These are phyloP conservation scores for Scaptomyza reducta DNA, from an alignment of 2,888 invertebrate genomes.

Conservation along the genomic window DNA sequence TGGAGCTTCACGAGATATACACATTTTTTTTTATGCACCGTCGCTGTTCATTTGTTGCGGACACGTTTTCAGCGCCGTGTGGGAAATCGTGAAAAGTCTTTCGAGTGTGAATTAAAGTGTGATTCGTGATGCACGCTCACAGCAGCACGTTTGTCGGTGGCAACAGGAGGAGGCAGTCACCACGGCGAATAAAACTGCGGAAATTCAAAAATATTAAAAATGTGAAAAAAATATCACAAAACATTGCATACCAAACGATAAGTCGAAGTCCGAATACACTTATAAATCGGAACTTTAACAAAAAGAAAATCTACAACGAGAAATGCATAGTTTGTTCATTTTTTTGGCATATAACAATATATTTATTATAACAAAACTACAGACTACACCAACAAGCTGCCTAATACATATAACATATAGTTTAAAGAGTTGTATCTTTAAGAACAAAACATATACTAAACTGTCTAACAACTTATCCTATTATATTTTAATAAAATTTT, in stretches of 20 bases:
- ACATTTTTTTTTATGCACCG: slow-evolving; percentile 51
- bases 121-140: slow-evolving; percentile 65
- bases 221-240: slow-evolving; percentile 8
- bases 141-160: slow-evolving; percentile 42
- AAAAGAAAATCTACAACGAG: too few species aligned
- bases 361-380: too few species aligned
- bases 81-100: slow-evolving; percentile 65
- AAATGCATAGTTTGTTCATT: too few species aligned
- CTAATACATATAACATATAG: too few species aligned
- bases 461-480: too few species aligned
- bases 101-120: slow-evolving; percentile 74
- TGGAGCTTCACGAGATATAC: background rate
- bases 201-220: slow-evolving; percentile 47
- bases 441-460: too few species aligned
- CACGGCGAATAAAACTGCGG: slow-evolving; percentile 41
- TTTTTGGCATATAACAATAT: too few species aligned
- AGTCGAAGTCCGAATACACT: slow-evolving; percentile 17
- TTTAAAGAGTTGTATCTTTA: too few species aligned
- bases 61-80: slow-evolving; percentile 67
- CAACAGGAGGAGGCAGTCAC: slow-evolving; percentile 25
- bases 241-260: background rate
- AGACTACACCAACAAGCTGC: too few species aligned
- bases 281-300: background rate
- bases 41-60: slow-evolving; percentile 77
- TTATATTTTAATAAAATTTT: too few species aligned